Base-by-base conservation (phyloP, 1,140 invertebrate species). In the Drosophila sproati region DNA sequence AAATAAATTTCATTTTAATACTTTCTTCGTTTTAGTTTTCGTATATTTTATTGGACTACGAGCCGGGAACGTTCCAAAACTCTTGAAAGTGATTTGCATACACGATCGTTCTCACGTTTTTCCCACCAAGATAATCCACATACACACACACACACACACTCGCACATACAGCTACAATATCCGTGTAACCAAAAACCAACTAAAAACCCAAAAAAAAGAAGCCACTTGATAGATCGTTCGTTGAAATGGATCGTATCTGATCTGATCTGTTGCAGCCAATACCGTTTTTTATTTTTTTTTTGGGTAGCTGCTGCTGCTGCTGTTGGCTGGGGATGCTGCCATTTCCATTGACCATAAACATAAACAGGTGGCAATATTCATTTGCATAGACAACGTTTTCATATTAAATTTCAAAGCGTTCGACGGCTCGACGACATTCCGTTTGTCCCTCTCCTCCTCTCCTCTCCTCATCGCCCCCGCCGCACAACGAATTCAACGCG, bases 381-480 rank as follows among this genome's bases (percentile, higher is more conserved):
- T 91, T 91, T 91, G 88, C 87, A 91, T 91, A 91, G 88, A 91
- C 88, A 91, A 88, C 77, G 77, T 91, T 91, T 91, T 78, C 77
- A 88, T 91, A 91, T 91, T 91, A 91, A 91, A 91, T 91, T 91
- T 91, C 88, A 91, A 91, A 87, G 82, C 83, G 68, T 78, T 87
- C 79, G 76, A 71, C 20, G 20, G 1, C 20, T 78, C 71, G 63
- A 86, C 82, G 73, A 82, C 80, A 87, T 88, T 87, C 82, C 82
- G 56, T 43, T 5, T 51, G 37, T 4, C 35, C n/a, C 4, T 3
- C 37, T 20, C n/a, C 37, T 3, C 4, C 2, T n/a, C 20, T 32
- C 12, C 20, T 6, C 34, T 10, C 50, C 52, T 63, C 69, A 56
- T 59, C 64, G 34, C 34, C 60, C 54, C 37, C 37, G 35, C 37